Conservation (phyloP, 2,113 vertebrate genomes). For the Atlantisia rogersi region DNA sequence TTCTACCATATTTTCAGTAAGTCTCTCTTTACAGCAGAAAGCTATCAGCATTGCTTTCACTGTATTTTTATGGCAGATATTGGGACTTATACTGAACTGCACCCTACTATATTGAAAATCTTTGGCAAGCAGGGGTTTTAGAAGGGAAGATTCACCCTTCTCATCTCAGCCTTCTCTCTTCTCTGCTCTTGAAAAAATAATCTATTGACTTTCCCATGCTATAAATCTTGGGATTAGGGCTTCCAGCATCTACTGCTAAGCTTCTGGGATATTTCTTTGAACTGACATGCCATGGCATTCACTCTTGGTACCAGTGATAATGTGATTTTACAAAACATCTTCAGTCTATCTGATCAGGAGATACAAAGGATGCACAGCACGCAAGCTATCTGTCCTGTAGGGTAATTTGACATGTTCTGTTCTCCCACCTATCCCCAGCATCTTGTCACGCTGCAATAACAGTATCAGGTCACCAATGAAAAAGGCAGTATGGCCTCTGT, state of each 20-base stretch:
- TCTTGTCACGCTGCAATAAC: background rate
- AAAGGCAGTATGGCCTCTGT: background rate
- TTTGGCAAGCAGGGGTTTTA: background rate
- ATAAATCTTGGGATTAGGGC: background rate
- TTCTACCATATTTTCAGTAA: background rate
- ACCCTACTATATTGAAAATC: background rate
- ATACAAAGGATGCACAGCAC: background rate
- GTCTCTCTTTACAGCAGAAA: background rate
- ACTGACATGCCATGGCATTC: background rate
- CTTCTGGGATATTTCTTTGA: background rate
- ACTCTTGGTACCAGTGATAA: background rate
- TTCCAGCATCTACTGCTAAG: background rate
- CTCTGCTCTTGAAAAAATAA: background rate
- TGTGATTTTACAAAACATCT: background rate
- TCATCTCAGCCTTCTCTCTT: background rate
- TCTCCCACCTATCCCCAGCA: background rate
- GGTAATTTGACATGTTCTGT: background rate
- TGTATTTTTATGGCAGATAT: background rate
- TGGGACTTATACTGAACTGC: background rate
- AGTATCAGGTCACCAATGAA: background rate
- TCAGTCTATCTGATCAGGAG: background rate
- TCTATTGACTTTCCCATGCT: slow-evolving; percentile 10
- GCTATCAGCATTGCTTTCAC: background rate
- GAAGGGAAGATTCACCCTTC: slow-evolving; percentile 37
- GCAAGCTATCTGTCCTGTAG: background rate